Base-by-base conservation (phyloP, 64 coral and sea anemone species). In the Porites lutea region DNA sequence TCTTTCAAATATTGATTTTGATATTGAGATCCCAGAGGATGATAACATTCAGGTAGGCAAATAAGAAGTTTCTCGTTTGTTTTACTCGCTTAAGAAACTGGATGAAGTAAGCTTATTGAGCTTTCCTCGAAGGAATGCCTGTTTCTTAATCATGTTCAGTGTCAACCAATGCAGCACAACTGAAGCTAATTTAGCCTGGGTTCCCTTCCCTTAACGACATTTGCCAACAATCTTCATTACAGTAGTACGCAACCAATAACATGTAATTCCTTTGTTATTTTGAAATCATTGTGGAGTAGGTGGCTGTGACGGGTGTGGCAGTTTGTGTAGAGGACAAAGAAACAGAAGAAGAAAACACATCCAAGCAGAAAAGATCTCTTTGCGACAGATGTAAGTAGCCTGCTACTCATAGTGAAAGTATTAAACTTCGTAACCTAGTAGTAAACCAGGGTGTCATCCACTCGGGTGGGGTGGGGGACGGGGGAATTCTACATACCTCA, bases 1-100 rank as follows among this genome's bases (percentile, higher is more conserved):
- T 79, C 77, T 99, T 77, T 93, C 92, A 65, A 99, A 99, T 60
- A 65, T 99, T 12, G 84, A 92, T 62, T 99, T 99, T 65, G 97
- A 99, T 54, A 89, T 99, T 2, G 97, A 99, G 78, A 99, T 99
- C 22, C 97, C 97, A 37, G 94, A 96, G 71, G 97, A 96, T 58
- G 97, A 99, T 49, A 96, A 95, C 75, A 95, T 99, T 54, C 97
- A 99, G 97, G 97, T 94, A 59, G n/a, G 7, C 16, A 7, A 18
- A 43, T 52, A 14, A 19, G 49, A 13, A 27, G 58, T 58, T 8
- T 15, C 14, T 53, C 1, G 15, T 65, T 65, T 27, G 4, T 3
- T 66, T 27, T 16, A 11, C 54, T 47, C 2, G 19, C 10, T 23
- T 65, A 19, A 4, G 82, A 14, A 37, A 37, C 27, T 37, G 27